These are phyloP conservation scores for Malurus alboscapulatus DNA, from an alignment of 2,113 vertebrate genomes.

Conservation along the genomic window DNA sequence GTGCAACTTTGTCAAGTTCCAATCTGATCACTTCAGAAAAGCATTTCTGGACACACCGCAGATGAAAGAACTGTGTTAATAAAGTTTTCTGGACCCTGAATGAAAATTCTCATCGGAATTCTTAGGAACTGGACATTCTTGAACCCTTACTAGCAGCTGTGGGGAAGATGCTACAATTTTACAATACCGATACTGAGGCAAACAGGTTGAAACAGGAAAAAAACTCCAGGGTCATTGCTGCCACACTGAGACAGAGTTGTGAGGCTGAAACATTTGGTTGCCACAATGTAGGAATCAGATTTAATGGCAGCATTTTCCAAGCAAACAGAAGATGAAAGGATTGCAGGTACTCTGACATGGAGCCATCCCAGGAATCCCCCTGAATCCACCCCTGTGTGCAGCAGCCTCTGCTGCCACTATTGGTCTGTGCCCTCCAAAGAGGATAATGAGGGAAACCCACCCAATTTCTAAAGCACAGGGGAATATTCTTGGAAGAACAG, in stretches of 20 bases:
- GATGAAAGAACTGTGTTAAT: not conserved
- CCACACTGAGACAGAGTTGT: not conserved
- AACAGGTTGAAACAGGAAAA: not conserved
- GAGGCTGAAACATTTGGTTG: not conserved
- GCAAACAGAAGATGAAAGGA: not conserved
- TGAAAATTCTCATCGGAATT: not conserved
- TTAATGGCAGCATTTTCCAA: not conserved
- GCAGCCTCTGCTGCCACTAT: not conserved
- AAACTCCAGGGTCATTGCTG: not conserved
- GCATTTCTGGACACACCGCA: not conserved
- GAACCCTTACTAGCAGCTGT: not conserved
- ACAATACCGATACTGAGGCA: not conserved
- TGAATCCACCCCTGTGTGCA: not conserved
- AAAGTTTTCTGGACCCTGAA: not conserved
- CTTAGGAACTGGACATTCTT: not conserved
- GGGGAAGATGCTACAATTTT: not conserved
- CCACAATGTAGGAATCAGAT: not conserved
- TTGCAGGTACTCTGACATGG: not conserved
- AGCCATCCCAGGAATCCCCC: not conserved
- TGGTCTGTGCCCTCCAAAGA: accelerated
- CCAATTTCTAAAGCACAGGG: not conserved
- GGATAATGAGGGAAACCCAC: not conserved
- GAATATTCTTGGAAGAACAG: not conserved
- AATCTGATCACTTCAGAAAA: not conserved
- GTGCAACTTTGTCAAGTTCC: not conserved